Evolutionary conservation across 2,888 invertebrate species (phyloP).

Genomic region (Nipponacmea schrenckii): DNA sequence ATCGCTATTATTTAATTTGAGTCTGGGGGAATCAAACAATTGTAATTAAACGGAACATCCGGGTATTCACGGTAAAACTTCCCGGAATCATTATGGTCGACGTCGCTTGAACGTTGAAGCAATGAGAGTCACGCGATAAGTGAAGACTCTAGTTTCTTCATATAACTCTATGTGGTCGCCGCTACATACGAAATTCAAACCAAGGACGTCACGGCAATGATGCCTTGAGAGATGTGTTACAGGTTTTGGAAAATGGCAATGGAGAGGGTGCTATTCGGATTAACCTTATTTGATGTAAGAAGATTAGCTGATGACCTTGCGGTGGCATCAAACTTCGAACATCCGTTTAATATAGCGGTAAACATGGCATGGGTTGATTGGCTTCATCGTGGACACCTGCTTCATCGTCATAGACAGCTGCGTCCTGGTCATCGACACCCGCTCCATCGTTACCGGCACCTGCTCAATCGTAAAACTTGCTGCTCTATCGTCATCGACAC

Average conservation of each 20-base stretch:
- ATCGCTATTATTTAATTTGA: too few species aligned
- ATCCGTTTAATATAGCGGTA: conserved; percentile 9
- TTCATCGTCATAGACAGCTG: not conserved
- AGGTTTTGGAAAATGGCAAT: not conserved
- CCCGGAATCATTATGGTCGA: not conserved
- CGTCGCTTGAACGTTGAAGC: not conserved
- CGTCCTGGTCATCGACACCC: too few species aligned
- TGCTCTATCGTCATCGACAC: too few species aligned
- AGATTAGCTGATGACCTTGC: conserved; percentile 1
- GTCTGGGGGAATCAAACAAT: too few species aligned
- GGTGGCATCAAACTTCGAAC: not conserved
- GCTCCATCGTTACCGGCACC: too few species aligned
- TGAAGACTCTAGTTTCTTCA: too few species aligned
- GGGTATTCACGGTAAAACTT: too few species aligned
- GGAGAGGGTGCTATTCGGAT: conserved; percentile 9
- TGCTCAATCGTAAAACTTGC: too few species aligned
- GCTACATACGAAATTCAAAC: not conserved
- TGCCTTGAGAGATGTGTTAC: not conserved
- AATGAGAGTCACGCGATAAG: too few species aligned
- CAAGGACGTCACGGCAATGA: not conserved
- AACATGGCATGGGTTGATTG: conserved; percentile 12
- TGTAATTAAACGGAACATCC: too few species aligned
- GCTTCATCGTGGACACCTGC: not conserved
- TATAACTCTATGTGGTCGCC: not conserved
- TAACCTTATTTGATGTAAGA: conserved; percentile 3